phyloP scores from a whole-genome alignment of 2,113 vertebrate species.

The Sitta europaea region DNA sequence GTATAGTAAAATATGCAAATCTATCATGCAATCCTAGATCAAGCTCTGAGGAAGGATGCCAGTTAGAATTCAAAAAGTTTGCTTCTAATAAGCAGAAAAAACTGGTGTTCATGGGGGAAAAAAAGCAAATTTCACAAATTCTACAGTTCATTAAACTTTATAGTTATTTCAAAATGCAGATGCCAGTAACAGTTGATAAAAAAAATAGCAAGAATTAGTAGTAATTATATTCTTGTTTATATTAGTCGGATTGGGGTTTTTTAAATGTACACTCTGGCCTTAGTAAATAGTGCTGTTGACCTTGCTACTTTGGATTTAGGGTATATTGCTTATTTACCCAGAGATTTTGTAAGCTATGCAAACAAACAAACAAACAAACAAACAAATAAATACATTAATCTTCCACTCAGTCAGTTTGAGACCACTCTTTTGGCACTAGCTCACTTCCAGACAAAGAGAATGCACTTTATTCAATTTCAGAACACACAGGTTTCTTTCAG shows the following conservation, averaged over 20 bases:
- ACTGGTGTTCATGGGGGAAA: not conserved
- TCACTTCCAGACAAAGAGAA: not conserved
- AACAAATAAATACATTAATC: not conserved
- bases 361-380: not conserved
- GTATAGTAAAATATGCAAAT: not conserved
- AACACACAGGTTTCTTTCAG: not conserved
- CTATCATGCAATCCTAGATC: not conserved
- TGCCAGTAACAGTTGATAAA: not conserved
- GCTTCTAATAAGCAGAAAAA: constrained; percentile 1
- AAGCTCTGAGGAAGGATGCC: not conserved
- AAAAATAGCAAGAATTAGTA: not conserved
- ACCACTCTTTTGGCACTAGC: not conserved
- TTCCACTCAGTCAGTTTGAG: not conserved
- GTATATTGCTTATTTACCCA: not conserved
- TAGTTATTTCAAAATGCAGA: not conserved
- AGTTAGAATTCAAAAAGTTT: not conserved
- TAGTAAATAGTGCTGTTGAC: not conserved
- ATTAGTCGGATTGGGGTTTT: not conserved
- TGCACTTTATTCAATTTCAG: not conserved
- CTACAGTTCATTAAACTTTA: not conserved
- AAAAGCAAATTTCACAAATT: not conserved
- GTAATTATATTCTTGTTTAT: not conserved
- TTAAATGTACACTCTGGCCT: not conserved
- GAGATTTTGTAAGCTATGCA: not conserved
- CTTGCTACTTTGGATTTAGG: not conserved